Evolutionary conservation across 2,888 invertebrate genomes (phyloP).

Genomic region (Dynastes hyllus): DNA sequence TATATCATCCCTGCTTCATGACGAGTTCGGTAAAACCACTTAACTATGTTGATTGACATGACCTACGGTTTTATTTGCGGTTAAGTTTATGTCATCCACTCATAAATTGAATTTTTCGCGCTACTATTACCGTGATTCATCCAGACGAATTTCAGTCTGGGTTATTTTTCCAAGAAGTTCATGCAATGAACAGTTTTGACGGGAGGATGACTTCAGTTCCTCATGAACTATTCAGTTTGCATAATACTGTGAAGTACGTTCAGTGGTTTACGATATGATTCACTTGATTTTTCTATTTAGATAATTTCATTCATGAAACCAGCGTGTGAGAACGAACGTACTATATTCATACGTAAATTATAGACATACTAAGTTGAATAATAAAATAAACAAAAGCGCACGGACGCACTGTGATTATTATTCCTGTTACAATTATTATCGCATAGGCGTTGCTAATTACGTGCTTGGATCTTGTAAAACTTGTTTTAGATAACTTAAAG

Average conservation of each 20-base stretch:
- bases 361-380: constrained; percentile 16
- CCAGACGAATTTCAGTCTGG: constrained; percentile 22
- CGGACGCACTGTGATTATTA: background rate
- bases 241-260: constrained; percentile 26
- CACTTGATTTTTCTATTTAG: constrained; percentile 6
- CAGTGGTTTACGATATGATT: constrained; percentile 25
- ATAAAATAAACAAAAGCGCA: constrained; percentile 28
- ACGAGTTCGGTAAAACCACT: constrained; percentile 21
- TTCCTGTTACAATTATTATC: constrained; percentile 7
- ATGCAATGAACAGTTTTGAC: constrained; percentile 12
- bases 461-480: no score
- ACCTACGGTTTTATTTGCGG: constrained; percentile 18
- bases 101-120: constrained; percentile 32
- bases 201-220: constrained; percentile 22
- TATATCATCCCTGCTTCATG: background rate
- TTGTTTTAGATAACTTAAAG: no score
- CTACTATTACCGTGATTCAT: constrained; percentile 29
- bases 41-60: constrained; percentile 30
- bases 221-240: background rate
- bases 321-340: constrained; percentile 3
- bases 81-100: constrained; percentile 35
- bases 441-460: background rate
- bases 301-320: constrained; percentile 36
- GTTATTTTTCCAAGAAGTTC: constrained; percentile 24
- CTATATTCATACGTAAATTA: background rate